Base-by-base conservation (phyloP, 2,888 invertebrate genomes). In the Xylota segnis region DNA sequence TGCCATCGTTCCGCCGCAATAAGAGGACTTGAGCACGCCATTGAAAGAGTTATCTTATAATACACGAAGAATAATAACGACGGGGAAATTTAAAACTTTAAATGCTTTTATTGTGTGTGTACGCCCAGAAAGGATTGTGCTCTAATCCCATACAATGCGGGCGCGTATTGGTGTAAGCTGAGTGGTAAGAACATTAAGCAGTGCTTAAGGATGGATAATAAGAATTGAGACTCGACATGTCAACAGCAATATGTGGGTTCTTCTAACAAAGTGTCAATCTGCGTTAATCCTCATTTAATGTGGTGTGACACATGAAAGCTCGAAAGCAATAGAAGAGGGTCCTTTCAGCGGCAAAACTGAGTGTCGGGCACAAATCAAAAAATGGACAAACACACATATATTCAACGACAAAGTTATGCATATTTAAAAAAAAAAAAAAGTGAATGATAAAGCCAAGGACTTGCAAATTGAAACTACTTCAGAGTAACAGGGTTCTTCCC, bases 51-150 rank as follows among this genome's bases (percentile, higher is more conserved):
- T 66, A 23, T 52, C 14, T 56, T 29, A 43, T 66, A 65, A 76
- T 45, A 27, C 34, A 23, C 23, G 68, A 32, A 27, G 45, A 16
- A 59, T 23, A 40, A 27, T 61, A n/a, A 43, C 23, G 34, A 6
- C 23, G 32, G 40, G 29, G 40, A 59, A 76, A 66, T 81, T 84
- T 70, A 16, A 79, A 71, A 75, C 79, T 65, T 75, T 71, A 70
- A 83, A 66, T 77, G 43, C 40, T 52, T 61, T 66, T 59, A 65
- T 66, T n/a, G 65, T 29, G 34, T 68, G 50, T 40, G 16, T 1
- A 74, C 63, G 63, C 43, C 52, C 54, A 5, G 43, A 54, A 34
- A 18, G 18, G 27, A 37, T 27, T 43, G 50, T 50, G 54, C 43
- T 45, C 71, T 63, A 27, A 63, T 63, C 40, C 40, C 29, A 14